Conservation (phyloP, 2,113 vertebrate species). For the Sardina pilchardus region DNA sequence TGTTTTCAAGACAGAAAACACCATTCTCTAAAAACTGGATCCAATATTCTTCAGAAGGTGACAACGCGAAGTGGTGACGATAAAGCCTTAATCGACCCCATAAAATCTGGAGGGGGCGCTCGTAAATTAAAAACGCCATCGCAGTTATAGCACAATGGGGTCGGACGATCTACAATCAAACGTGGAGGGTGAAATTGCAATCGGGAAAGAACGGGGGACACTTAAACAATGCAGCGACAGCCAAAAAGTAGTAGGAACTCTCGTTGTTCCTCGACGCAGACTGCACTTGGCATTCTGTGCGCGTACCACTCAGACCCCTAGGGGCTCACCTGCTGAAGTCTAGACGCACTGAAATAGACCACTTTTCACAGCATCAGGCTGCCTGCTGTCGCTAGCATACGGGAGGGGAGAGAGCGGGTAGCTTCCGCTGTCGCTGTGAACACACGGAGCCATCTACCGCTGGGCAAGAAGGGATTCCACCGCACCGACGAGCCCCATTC, state of each 20-base stretch:
- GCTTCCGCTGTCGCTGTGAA: constrained; percentile 8
- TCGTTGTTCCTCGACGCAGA: constrained; percentile 48
- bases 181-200: not conserved
- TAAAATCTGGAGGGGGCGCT: constrained; percentile 12
- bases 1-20: not conserved
- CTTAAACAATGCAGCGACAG: not conserved
- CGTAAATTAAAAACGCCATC: not conserved
- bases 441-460: not conserved
- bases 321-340: constrained; percentile 71
- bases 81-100: not conserved
- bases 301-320: constrained; percentile 59
- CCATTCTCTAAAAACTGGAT: not conserved
- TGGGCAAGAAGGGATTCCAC: constrained; percentile 31
- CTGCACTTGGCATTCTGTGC: constrained; percentile 64
- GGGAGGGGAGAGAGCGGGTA: not conserved
- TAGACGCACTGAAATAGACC: constrained; percentile 53
- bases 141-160: not conserved
- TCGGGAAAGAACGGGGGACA: not conserved
- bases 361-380: constrained; percentile 41
- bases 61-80: not conserved
- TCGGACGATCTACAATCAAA: not conserved
- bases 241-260: not conserved
- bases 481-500: not conserved
- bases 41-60: not conserved
- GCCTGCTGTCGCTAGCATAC: constrained; percentile 21